phyloP scores from a whole-genome alignment of 2,888 invertebrate genomes.

The Escarpia spicata region DNA sequence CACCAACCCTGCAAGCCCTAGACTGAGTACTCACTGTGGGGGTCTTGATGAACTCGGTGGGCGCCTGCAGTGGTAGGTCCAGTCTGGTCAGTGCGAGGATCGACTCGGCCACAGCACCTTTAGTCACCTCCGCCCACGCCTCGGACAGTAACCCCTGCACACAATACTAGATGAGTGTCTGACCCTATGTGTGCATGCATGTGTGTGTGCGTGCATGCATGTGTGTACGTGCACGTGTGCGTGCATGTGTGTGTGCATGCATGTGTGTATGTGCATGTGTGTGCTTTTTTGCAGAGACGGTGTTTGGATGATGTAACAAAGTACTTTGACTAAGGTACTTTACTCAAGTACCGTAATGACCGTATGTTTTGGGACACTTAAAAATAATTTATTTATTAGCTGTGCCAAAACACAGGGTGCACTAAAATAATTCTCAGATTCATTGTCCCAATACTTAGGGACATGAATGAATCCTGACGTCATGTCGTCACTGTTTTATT shows the following conservation, averaged over 20 bases:
- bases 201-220: neutral
- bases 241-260: neutral
- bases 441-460: too few relatives aligned
- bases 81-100: slow-evolving; percentile 85
- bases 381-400: too few relatives aligned
- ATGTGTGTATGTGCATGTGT: neutral
- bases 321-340: too few relatives aligned
- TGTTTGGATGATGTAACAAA: too few relatives aligned
- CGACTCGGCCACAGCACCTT: slow-evolving; percentile 87
- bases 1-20: too few relatives aligned
- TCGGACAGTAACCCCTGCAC: slow-evolving; percentile 84
- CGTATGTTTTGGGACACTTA: too few relatives aligned
- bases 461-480: too few relatives aligned
- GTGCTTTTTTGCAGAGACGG: neutral
- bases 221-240: neutral
- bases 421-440: too few relatives aligned
- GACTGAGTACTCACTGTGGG: slow-evolving; percentile 73
- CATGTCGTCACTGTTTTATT: too few relatives aligned
- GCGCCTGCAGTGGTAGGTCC: slow-evolving; percentile 79
- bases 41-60: slow-evolving; percentile 81
- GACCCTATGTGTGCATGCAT: neutral
- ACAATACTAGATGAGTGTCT: neutral
- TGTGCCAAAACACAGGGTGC: too few relatives aligned
- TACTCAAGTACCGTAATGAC: too few relatives aligned
- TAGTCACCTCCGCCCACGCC: slow-evolving; percentile 87